Base-by-base conservation (phyloP, 1,140 invertebrate species). In the Antheraea mylitta region DNA sequence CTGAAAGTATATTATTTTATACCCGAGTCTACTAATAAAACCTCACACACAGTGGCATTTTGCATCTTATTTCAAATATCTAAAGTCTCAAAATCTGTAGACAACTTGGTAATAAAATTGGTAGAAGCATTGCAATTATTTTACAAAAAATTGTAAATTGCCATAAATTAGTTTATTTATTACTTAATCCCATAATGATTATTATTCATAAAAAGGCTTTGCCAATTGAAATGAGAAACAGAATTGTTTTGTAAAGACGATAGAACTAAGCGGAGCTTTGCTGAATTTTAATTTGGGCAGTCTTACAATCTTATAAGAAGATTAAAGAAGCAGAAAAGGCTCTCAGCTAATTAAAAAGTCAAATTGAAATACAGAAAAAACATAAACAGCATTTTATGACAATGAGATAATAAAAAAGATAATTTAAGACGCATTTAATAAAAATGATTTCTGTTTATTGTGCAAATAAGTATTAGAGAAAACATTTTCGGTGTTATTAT, bases 291-390 rank as follows among this genome's bases (percentile, higher is more conserved):
- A 87, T 87, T 85, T 81, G 78, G 67, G 79, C 77, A 81, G 85
- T 85, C 81, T 83, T 80, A 79, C 74, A 81, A 85, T 86, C 82
- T 83, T 79, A 78, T 87, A 87, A 87, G 83, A 85, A 81, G 83
- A 86, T 86, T 86, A 78, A 78, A 73, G 70, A 71, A 75, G 77
- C 71, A 80, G 76, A 78, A 79, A 83, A 79, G 72, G 75, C 77
- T 80, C 76, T 78, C 70, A 48, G 53, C 80, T 83, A 85, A 85
- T 87, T 85, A 87, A 87, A 86, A 87, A 86, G 81, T 83, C 83
- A 83, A 87, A 85, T 87, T 83, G 79, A 79, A 78, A 75, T 72
- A 71, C 67, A 68, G 70, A 81, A 76, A 76, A 74, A 64, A 73
- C 37, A 79, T 71, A 75, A 73, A 79, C 70, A 69, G 60, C 68